Base-by-base conservation (phyloP, 1,140 invertebrate genomes). In the Drosophila persimilis region DNA sequence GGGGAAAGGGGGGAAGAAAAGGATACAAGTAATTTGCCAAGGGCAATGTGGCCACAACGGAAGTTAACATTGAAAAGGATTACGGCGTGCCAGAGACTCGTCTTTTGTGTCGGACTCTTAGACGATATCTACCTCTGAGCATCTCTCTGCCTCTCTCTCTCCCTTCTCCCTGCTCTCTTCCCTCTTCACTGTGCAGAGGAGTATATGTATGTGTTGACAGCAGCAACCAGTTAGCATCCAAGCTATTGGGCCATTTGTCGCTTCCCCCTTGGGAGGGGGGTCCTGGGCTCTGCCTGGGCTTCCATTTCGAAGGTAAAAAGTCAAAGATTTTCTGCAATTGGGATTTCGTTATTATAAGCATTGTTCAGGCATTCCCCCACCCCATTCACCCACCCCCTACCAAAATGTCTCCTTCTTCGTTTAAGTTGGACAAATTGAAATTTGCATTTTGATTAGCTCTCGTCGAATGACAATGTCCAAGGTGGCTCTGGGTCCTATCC, bases 21-120 rank as follows among this genome's bases (percentile, higher is more conserved):
- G 81, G 73, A 77, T 74, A 80, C 81, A 85, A 86, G 80, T 85
- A 84, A 84, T 80, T 85, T 84, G 80, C 80, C 69, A 69, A 72
- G 70, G 81, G 83, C 83, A 74, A 74, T 64, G 63, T 70, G 73
- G 77, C 64, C 69, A 67, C 73, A 74, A 61, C 81, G 81, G 77
- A 85, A 81, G 81, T 85, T 86, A 85, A 77, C 81, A 86, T 86
- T 86, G 81, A 81, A 86, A 85, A 85, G 81, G 81, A 85, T 85
- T 85, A 85, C 81, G 69, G 76, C 72, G 59, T 80, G 76, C 69
- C 83, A 77, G 63, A 48, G 65, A 53, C 54, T 43, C 47, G 72
- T 75, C 73, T 75, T 75, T 75, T 75, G 72, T 75, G 51, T 60
- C 66, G 64, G 57, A 69, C 66, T 70, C 45, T 44, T 39, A 13